Evolutionary conservation across 2,888 invertebrate species (phyloP).

Genomic region (Macropis europaea): DNA sequence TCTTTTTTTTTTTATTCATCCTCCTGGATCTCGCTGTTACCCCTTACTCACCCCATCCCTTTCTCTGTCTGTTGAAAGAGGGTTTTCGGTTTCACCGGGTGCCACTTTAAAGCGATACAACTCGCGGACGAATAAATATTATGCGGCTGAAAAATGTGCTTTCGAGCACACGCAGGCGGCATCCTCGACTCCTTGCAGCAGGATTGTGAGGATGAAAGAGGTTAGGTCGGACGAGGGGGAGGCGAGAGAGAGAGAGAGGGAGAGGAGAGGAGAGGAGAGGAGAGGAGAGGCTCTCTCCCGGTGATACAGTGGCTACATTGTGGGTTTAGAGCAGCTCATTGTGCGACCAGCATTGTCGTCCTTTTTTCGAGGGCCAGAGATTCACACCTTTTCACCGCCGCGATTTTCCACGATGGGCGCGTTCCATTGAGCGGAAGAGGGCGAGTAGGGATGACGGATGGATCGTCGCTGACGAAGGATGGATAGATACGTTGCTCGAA

Average conservation of each 20-base stretch:
- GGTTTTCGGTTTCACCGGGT: conserved; percentile 50
- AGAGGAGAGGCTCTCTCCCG: conserved; percentile 51
- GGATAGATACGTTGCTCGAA: too few species aligned
- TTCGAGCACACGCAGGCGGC: conserved; percentile 59
- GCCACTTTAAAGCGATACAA: conserved; percentile 62
- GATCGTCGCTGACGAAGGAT: neutral
- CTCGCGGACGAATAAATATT: conserved; percentile 58
- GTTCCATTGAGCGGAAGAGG: conserved; percentile 71
- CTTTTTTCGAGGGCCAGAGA: conserved; percentile 73
- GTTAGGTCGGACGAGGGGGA: neutral
- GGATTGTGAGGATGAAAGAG: conserved; percentile 55
- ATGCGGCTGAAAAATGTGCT: conserved; percentile 61
- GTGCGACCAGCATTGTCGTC: conserved; percentile 74
- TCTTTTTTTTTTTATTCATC: conserved; percentile 3
- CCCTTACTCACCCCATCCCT: neutral
- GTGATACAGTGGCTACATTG: conserved; percentile 71
- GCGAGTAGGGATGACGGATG: conserved; percentile 29
- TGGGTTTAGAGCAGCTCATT: conserved; percentile 74
- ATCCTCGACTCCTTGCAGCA: conserved; percentile 60
- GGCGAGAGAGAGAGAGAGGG: conserved; percentile 11
- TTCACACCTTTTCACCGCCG: conserved; percentile 77
- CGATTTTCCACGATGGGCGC: conserved; percentile 72
- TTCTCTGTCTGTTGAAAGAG: neutral
- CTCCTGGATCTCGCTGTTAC: too few species aligned
- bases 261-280: conserved; percentile 16